Evolutionary conservation across 2,113 vertebrate species (phyloP).

Genomic region (Elachura formosa): DNA sequence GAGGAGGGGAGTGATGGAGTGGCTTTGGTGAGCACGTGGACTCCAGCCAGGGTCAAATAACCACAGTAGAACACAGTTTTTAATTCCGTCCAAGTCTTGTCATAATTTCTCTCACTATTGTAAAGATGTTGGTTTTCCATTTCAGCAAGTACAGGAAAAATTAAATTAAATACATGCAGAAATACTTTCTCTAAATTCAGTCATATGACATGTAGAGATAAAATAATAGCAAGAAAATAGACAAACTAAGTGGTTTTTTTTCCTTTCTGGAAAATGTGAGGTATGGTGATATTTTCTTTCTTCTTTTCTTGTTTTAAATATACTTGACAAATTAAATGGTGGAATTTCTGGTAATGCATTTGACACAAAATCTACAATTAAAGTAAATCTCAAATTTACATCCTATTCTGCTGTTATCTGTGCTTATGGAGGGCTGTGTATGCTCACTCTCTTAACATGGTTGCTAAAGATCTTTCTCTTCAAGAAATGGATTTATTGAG

Average conservation of each 20-base stretch:
- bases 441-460: neutral
- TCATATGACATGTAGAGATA: neutral
- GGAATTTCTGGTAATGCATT: neutral
- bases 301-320: neutral
- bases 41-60: neutral
- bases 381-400: neutral
- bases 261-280: neutral
- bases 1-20: neutral
- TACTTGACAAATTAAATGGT: neutral
- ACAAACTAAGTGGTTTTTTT: rapidly evolving
- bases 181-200: neutral
- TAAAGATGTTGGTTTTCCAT: neutral
- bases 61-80: neutral
- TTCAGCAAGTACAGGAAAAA: neutral
- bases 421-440: neutral
- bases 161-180: neutral
- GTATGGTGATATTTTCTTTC: neutral
- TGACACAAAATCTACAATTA: neutral
- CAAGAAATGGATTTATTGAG: neutral
- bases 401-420: neutral
- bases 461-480: neutral
- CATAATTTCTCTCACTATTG: neutral
- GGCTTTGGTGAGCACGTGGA: neutral
- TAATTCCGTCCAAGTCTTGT: neutral
- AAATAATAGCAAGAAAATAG: neutral